Evolutionary conservation across 2,888 invertebrate species (phyloP).

Genomic region (Ormyrus pomaceus): DNA sequence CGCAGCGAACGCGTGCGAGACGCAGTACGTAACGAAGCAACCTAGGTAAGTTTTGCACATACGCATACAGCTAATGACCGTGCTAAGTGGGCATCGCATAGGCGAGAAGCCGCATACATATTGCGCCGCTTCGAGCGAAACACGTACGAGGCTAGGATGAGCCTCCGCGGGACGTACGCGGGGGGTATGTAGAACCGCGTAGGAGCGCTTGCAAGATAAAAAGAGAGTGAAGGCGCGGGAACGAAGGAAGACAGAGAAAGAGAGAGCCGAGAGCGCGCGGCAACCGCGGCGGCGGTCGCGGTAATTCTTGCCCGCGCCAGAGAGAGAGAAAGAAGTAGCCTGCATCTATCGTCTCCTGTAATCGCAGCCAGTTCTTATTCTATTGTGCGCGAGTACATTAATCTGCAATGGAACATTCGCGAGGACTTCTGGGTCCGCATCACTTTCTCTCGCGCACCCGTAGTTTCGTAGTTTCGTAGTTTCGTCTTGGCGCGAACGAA

Average conservation of each 20-base stretch:
- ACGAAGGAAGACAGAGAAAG: background rate
- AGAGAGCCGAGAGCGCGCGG: slow-evolving; percentile 1
- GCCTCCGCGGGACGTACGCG: background rate
- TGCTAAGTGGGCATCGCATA: slow-evolving; percentile 3
- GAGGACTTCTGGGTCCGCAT: background rate
- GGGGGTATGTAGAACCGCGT: slow-evolving; percentile 2
- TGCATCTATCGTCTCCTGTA: slow-evolving; percentile 17
- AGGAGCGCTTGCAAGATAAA: background rate
- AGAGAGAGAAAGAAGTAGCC: background rate
- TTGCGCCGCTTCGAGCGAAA: background rate
- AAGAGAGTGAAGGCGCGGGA: background rate
- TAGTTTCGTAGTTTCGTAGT: background rate
- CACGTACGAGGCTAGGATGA: background rate
- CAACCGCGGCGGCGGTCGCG: background rate
- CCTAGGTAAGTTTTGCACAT: background rate
- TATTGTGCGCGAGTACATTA: background rate
- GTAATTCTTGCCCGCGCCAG: background rate
- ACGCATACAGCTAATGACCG: background rate
- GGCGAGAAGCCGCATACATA: slow-evolving; percentile 10
- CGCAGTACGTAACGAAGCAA: too few relatives aligned
- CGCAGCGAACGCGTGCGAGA: too few relatives aligned
- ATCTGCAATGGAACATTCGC: background rate
- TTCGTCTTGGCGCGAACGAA: slow-evolving; percentile 34
- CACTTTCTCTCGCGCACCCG: background rate
- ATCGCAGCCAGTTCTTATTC: background rate